Evolutionary conservation across 2,888 invertebrate species (phyloP).

Genomic region (Anarsia innoxiella): DNA sequence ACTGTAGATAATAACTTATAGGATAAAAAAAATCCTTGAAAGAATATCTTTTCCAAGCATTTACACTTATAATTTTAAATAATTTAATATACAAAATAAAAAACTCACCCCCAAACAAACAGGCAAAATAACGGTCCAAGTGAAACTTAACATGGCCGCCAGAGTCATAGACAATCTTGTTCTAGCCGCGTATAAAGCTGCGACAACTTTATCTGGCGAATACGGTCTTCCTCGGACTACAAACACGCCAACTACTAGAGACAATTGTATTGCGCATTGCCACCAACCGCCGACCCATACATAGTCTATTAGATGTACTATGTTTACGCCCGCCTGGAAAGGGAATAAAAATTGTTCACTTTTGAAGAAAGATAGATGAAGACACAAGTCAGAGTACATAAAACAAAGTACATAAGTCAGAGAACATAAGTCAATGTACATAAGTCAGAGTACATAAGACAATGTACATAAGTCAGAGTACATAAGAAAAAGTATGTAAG

Average conservation of each 20-base stretch:
- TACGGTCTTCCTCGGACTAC: slow-evolving; percentile 91
- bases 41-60: neutral
- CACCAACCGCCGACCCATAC: slow-evolving; percentile 91
- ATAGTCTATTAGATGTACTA: slow-evolving; percentile 90
- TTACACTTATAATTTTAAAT: no score
- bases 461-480: no score
- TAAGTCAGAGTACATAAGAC: no score
- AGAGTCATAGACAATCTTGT: slow-evolving; percentile 57
- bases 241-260: slow-evolving; percentile 88
- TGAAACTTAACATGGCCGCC: slow-evolving; percentile 84
- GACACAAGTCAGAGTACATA: no score
- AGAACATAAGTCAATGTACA: no score
- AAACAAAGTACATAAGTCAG: no score
- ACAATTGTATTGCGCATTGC: slow-evolving; percentile 85
- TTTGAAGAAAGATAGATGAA: no score
- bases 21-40: no score
- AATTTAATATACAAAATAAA: neutral
- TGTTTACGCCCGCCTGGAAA: slow-evolving; percentile 81
- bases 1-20: no score
- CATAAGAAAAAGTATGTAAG: no score
- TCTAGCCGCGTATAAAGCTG: slow-evolving; percentile 57
- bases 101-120: slow-evolving; percentile 83
- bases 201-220: slow-evolving; percentile 81
- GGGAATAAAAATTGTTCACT: no score
- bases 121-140: slow-evolving; percentile 92